Conservation (phyloP, 1,140 invertebrate species). For the Nixonia krombeini region DNA sequence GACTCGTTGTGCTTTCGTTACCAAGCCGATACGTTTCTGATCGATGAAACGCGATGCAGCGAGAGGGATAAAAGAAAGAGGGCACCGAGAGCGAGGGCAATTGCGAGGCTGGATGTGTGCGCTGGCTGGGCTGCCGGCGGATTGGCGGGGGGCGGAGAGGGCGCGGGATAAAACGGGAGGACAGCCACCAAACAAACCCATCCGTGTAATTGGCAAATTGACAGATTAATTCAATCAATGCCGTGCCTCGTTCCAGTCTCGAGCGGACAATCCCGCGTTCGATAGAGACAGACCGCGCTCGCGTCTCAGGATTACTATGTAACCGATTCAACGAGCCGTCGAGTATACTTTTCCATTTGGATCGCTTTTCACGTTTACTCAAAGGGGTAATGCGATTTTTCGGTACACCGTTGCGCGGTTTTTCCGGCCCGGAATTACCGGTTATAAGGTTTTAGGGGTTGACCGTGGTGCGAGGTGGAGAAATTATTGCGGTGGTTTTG, state of each 20-base stretch:
- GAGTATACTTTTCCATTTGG: conserved; percentile 8
- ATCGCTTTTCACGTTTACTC: neutral
- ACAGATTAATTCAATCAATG: conserved; percentile 71
- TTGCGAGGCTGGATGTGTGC: conserved; percentile 3
- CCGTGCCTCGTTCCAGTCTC: conserved; percentile 29
- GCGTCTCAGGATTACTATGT: neutral
- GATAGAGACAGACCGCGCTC: conserved; percentile 11
- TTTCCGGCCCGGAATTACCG: too few relatives aligned
- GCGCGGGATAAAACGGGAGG: conserved; percentile 38
- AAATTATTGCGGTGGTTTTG: too few relatives aligned
- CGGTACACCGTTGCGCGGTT: too few relatives aligned
- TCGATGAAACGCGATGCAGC: conserved; percentile 54
- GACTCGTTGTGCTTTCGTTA: conserved; percentile 34
- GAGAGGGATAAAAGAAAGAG: neutral
- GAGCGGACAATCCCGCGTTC: conserved; percentile 19
- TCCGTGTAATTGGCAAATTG: conserved; percentile 72
- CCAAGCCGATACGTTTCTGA: conserved; percentile 55
- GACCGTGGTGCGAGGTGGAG: too few relatives aligned
- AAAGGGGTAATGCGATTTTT: neutral
- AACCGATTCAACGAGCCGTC: neutral
- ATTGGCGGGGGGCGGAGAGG: conserved; percentile 12
- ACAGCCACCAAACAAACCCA: conserved; percentile 68
- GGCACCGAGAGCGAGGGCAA: conserved; percentile 7
- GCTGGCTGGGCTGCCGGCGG: too few relatives aligned
- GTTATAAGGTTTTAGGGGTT: too few relatives aligned